Percentiles rank a stretch among this genome's conserved stretches.
Conservation (phyloP, 2,797 vertebrate species). For the Peromyscus nudipes region DNA sequence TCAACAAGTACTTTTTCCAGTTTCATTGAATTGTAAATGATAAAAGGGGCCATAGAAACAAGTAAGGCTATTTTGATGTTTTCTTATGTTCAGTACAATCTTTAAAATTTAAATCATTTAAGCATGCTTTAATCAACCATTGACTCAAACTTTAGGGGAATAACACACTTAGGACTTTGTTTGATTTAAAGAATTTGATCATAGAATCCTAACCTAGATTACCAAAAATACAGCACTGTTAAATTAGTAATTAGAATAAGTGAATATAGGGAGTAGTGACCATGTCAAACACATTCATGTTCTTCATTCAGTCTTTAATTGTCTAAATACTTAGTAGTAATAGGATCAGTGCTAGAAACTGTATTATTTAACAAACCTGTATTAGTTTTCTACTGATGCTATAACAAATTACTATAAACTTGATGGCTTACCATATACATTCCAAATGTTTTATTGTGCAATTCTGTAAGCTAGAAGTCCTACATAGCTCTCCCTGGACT, state of each 20-base stretch:
- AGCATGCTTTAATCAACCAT: background rate
- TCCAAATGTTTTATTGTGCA: background rate
- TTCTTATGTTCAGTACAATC: background rate
- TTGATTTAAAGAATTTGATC: background rate
- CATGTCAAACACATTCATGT: background rate
- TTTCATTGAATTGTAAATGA: background rate
- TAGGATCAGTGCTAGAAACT: background rate
- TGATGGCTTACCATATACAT: background rate
- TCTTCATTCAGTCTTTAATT: background rate
- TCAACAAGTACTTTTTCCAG: background rate
- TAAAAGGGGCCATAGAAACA: background rate
- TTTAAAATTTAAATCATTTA: constrained; percentile 35
- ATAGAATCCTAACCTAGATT: background rate
- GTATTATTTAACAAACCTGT: background rate
- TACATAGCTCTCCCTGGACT: background rate
- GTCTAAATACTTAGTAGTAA: background rate
- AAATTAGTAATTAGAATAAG: constrained; percentile 1
- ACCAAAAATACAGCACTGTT: background rate
- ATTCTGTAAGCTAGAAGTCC: background rate
- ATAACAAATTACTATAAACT: background rate
- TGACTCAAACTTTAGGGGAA: background rate
- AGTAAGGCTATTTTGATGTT: background rate
- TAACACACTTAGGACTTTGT: background rate
- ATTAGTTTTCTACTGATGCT: background rate
- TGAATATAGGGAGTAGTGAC: background rate